phyloP scores from a whole-genome alignment of 2,113 vertebrate genomes.

The Coptodon bakossiorum region DNA sequence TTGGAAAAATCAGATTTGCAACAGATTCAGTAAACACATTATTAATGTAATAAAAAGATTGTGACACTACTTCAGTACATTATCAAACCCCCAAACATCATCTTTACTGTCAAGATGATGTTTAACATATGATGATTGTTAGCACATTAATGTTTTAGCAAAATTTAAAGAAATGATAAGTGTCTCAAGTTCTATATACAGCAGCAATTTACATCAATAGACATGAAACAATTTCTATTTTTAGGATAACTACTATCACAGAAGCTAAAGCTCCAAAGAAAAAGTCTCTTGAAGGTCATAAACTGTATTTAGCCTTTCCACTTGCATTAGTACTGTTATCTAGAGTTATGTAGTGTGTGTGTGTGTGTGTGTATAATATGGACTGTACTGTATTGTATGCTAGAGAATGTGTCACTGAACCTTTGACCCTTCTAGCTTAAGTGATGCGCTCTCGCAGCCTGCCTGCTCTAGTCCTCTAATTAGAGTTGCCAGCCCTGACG shows the following conservation, averaged over 20 bases:
- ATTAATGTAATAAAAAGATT: background rate
- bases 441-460: constrained; percentile 26
- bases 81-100: background rate
- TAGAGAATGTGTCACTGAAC: constrained; percentile 39
- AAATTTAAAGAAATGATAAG: background rate
- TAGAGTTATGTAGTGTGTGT: background rate
- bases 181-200: background rate
- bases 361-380: background rate
- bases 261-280: background rate
- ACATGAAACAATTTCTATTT: background rate
- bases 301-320: background rate
- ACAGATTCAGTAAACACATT: background rate
- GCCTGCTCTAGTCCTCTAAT: constrained; percentile 49
- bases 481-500: constrained; percentile 59
- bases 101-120: background rate
- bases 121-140: background rate
- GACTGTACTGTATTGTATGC: background rate
- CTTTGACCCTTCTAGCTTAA: constrained; percentile 38
- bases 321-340: background rate
- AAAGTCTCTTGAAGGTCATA: background rate
- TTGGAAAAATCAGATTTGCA: background rate
- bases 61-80: background rate
- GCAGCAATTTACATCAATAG: background rate
- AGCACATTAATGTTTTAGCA: background rate
- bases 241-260: background rate